Conservation (phyloP, 1,140 invertebrate genomes). For the Sminthurides bifidus region DNA sequence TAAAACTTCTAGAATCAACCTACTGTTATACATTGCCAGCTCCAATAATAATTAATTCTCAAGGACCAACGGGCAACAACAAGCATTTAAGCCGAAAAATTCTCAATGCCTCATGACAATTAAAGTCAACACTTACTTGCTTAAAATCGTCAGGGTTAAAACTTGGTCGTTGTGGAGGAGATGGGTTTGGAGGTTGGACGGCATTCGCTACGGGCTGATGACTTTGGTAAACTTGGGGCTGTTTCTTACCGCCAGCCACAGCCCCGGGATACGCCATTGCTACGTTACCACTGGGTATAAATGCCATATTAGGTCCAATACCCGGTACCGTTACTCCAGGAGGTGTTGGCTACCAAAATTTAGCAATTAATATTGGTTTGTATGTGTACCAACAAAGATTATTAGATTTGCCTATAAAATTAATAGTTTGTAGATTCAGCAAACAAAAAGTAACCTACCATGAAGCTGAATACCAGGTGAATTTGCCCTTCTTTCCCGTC, state of each 20-base stretch:
- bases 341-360: conserved; percentile 20
- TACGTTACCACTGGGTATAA: conserved; percentile 45
- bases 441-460: conserved; percentile 52
- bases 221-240: conserved; percentile 36
- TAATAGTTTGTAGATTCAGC: no score
- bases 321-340: conserved; percentile 19
- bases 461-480: conserved; percentile 46
- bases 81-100: no score
- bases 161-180: conserved; percentile 16
- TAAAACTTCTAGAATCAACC: no score
- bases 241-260: conserved; percentile 30
- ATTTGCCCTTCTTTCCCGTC: conserved; percentile 79
- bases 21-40: no score
- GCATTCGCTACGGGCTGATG: conserved; percentile 26
- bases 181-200: conserved; percentile 2
- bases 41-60: no score
- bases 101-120: no score
- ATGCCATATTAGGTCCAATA: conserved; percentile 38
- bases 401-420: no score
- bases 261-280: conserved; percentile 48
- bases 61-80: no score
- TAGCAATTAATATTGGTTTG: background rate
- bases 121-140: conserved; percentile 44
- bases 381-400: background rate
- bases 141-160: conserved; percentile 55